phyloP scores from a whole-genome alignment of 2,888 invertebrate genomes.

The Leptura quadrifasciata region DNA sequence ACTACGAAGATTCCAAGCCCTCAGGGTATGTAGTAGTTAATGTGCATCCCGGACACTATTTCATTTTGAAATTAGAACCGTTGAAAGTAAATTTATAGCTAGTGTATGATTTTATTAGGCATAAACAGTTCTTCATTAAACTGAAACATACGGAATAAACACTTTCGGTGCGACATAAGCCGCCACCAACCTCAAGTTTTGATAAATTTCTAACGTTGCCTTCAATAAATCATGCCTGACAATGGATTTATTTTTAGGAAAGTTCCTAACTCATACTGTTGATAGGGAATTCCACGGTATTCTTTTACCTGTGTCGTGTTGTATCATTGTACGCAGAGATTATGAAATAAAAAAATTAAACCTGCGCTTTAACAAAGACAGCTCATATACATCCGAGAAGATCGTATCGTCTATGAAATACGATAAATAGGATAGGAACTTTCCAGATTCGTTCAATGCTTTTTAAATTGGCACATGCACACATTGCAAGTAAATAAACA shows the following conservation, averaged over 20 bases:
- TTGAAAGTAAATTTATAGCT: neutral
- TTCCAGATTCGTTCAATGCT: neutral
- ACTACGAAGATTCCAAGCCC: no score
- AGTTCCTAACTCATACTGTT: conserved; percentile 22
- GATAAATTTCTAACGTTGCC: conserved; percentile 19
- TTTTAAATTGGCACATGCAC: neutral
- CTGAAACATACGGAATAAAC: neutral
- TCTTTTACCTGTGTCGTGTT: conserved; percentile 19
- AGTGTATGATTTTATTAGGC: neutral
- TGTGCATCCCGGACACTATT: no score
- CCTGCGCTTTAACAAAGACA: neutral
- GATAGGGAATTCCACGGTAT: conserved; percentile 23
- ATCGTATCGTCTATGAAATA: neutral
- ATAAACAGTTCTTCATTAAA: neutral
- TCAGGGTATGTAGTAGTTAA: no score
- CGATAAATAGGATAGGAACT: neutral
- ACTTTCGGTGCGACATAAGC: neutral
- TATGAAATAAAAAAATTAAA: conserved; percentile 10
- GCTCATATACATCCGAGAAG: neutral
- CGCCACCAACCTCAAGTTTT: conserved; percentile 13
- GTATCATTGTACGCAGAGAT: neutral
- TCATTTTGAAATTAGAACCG: no score
- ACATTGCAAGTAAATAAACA: neutral
- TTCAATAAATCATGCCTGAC: conserved; percentile 9
- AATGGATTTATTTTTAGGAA: conserved; percentile 36